A percentile compares a stretch with the other conserved stretches of the same genome.
Evolutionary conservation across 2,888 invertebrate species (phyloP).

Genomic region (Apocheima hispidaria): DNA sequence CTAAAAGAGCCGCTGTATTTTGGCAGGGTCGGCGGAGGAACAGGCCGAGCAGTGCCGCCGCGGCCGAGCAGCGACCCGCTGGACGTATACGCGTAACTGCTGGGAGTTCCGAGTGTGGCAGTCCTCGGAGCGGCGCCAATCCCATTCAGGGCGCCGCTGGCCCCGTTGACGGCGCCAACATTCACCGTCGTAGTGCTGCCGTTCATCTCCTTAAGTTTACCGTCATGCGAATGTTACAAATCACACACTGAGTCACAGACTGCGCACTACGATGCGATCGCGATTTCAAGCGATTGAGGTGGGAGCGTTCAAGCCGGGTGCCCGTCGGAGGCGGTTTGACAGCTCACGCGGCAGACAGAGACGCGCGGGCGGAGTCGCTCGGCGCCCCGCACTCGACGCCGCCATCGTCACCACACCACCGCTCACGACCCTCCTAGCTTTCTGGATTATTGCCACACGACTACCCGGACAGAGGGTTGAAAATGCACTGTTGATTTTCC

Average conservation of each 20-base stretch:
- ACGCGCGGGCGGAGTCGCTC: slow-evolving; percentile 75
- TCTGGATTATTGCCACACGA: slow-evolving; percentile 75
- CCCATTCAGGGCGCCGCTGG: slow-evolving; percentile 77
- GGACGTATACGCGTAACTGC: slow-evolving; percentile 88
- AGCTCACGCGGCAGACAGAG: slow-evolving; percentile 75
- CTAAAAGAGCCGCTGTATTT: slow-evolving; percentile 93
- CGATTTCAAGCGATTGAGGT: slow-evolving; percentile 68
- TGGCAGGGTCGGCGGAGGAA: slow-evolving; percentile 92
- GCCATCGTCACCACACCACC: slow-evolving; percentile 58
- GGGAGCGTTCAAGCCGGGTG: slow-evolving; percentile 82
- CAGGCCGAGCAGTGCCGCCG: slow-evolving; percentile 88
- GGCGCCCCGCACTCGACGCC: slow-evolving; percentile 70
- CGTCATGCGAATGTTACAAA: slow-evolving; percentile 79
- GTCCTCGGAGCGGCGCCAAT: slow-evolving; percentile 80
- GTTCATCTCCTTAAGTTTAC: slow-evolving; percentile 80
- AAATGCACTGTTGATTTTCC: slow-evolving; percentile 73
- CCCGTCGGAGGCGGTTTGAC: slow-evolving; percentile 85
- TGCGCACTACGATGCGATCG: slow-evolving; percentile 74
- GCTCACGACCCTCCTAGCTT: slow-evolving; percentile 63
- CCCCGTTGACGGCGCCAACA: slow-evolving; percentile 81
- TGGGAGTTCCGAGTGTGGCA: slow-evolving; percentile 83
- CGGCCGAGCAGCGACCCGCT: slow-evolving; percentile 87
- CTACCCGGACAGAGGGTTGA: slow-evolving; percentile 75
- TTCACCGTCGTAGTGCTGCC: slow-evolving; percentile 85
- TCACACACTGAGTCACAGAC: slow-evolving; percentile 79